phyloP scores from a whole-genome alignment of 2,797 vertebrate species.

The Cyprinella venusta region DNA sequence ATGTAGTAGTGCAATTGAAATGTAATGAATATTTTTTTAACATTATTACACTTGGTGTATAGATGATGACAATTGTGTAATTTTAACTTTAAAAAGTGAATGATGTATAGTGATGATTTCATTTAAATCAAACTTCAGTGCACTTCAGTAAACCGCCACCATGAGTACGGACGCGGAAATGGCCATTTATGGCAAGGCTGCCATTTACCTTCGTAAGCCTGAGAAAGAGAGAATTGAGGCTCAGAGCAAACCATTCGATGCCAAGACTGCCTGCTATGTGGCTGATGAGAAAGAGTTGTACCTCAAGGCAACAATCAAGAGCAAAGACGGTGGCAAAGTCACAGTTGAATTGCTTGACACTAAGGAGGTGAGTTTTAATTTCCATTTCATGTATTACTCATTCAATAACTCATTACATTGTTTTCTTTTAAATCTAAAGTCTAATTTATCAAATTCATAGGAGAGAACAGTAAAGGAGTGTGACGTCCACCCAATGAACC shows the following conservation, averaged over 20 bases:
- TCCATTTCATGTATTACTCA: no score
- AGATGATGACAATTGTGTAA: background rate
- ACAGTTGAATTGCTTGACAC: constrained; percentile 59
- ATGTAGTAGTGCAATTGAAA: background rate
- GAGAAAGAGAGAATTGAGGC: constrained; percentile 80
- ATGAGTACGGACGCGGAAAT: constrained; percentile 82
- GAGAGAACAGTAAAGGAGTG: no score
- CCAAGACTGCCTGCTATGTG: constrained; percentile 80
- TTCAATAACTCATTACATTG: no score
- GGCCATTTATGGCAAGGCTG: constrained; percentile 75
- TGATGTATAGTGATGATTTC: background rate
- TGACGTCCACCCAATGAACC: constrained; percentile 73
- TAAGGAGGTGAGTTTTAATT: constrained; percentile 34
- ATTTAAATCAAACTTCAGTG: background rate
- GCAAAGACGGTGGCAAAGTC: constrained; percentile 74
- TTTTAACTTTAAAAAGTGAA: background rate
- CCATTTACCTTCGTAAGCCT: constrained; percentile 75
- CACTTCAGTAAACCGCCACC: constrained; percentile 58
- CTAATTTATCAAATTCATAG: no score
- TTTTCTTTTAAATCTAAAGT: no score
- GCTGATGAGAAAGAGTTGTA: constrained; percentile 74
- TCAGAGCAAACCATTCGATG: constrained; percentile 81
- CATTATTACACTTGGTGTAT: background rate
- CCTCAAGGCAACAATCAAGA: constrained; percentile 77
- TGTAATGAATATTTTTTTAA: background rate